phyloP scores from a whole-genome alignment of 2,113 vertebrate species.

The Phaetusa simplex region DNA sequence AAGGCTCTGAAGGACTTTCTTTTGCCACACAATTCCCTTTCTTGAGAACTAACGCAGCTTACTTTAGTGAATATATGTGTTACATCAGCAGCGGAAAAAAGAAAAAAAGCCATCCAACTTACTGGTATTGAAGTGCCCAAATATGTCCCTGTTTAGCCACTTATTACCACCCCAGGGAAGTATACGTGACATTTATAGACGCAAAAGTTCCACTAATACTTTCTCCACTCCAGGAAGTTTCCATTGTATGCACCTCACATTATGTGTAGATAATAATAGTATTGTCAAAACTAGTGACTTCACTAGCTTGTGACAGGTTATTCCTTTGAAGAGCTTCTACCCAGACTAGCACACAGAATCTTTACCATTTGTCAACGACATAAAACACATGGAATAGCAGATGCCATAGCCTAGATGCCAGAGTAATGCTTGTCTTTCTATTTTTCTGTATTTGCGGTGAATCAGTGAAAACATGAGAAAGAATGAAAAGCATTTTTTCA shows the following conservation, averaged over 20 bases:
- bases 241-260: not conserved
- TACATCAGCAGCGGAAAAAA: not conserved
- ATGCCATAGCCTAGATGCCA: slow-evolving; percentile 29
- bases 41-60: not conserved
- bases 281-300: not conserved
- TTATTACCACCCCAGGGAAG: not conserved
- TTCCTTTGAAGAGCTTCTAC: slow-evolving; percentile 24
- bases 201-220: not conserved
- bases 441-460: not conserved
- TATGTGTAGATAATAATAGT: not conserved
- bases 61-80: not conserved
- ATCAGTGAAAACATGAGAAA: not conserved
- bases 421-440: not conserved
- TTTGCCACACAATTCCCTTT: not conserved
- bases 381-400: slow-evolving; percentile 61
- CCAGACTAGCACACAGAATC: not conserved
- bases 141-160: not conserved
- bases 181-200: not conserved
- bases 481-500: not conserved
- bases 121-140: not conserved
- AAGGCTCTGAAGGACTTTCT: not conserved
- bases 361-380: slow-evolving; percentile 60
- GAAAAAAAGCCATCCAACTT: not conserved
- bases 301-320: slow-evolving; percentile 25
- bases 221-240: not conserved